Conservation (phyloP, 1,140 invertebrate genomes). For the Trachelipus rathkii region DNA sequence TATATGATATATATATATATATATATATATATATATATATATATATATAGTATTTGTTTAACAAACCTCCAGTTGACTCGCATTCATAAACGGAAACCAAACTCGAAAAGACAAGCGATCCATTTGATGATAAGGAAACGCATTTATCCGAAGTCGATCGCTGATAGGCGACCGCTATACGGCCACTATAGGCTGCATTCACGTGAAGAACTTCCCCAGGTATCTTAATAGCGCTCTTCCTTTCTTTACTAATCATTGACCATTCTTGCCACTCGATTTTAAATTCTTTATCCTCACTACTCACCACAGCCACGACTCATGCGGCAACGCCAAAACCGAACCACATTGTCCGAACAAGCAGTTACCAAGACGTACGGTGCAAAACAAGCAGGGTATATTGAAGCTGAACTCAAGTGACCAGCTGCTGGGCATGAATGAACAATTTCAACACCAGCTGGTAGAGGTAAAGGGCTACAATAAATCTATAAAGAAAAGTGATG, state of each 20-base stretch:
- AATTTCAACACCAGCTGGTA: conserved; percentile 85
- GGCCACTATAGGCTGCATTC: conserved; percentile 92
- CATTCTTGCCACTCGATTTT: conserved; percentile 79
- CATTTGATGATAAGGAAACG: conserved; percentile 22
- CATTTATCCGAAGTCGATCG: conserved; percentile 8
- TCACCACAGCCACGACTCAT: conserved; percentile 58
- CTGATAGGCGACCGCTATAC: conserved; percentile 91
- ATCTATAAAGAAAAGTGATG: conserved; percentile 53
- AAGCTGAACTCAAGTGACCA: conserved; percentile 94
- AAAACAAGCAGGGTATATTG: conserved; percentile 95
- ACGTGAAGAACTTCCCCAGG: conserved; percentile 81
- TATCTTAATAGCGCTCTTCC: conserved; percentile 72
- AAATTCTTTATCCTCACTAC: conserved; percentile 47
- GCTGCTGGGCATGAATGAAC: conserved; percentile 88
- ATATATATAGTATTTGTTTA: too few species aligned
- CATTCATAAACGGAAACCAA: conserved; percentile 96
- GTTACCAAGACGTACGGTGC: conserved; percentile 93
- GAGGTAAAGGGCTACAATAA: conserved; percentile 74
- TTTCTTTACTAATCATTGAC: conserved; percentile 79
- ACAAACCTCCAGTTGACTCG: conserved; percentile 87
- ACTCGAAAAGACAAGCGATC: conserved; percentile 48
- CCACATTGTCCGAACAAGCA: conserved; percentile 81
- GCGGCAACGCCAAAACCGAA: conserved; percentile 79
- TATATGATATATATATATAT: too few species aligned
- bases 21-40: too few species aligned